A percentile compares a stretch with the other conserved stretches of the same genome.
Evolutionary conservation across 2,888 invertebrate genomes (phyloP).

Genomic region (Philereme transversata): DNA sequence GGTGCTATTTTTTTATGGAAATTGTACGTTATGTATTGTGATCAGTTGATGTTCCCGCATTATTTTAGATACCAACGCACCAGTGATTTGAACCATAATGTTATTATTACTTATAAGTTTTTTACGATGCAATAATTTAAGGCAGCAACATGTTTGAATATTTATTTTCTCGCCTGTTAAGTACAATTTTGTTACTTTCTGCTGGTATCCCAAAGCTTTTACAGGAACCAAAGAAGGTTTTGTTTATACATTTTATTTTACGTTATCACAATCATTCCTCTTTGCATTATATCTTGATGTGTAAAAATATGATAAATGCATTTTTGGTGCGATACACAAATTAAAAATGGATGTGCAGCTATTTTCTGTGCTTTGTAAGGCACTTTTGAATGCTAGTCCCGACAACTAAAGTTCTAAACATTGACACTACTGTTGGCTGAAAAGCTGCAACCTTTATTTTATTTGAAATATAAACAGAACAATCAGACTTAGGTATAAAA

Average conservation of each 20-base stretch:
- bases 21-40: conserved; percentile 58
- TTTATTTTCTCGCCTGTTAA: conserved; percentile 58
- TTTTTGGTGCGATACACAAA: conserved; percentile 39
- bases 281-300: conserved; percentile 50
- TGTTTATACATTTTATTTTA: conserved; percentile 53
- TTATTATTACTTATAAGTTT: conserved; percentile 50
- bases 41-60: conserved; percentile 46
- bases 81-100: conserved; percentile 67
- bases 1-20: conserved; percentile 74
- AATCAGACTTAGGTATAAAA: too few species aligned
- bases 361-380: too few species aligned
- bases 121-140: conserved; percentile 53
- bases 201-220: conserved; percentile 60
- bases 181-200: conserved; percentile 62
- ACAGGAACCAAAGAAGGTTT: conserved; percentile 69
- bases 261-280: conserved; percentile 55
- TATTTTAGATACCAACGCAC: conserved; percentile 53
- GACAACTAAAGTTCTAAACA: too few species aligned
- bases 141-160: conserved; percentile 32
- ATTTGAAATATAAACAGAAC: too few species aligned
- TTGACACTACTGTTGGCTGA: too few species aligned
- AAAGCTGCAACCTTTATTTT: too few species aligned
- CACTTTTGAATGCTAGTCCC: too few species aligned
- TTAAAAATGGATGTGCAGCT: background rate
- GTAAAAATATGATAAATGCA: conserved; percentile 31